phyloP scores from a whole-genome alignment of 2,888 invertebrate genomes.

The Phrixothrix hirtus region DNA sequence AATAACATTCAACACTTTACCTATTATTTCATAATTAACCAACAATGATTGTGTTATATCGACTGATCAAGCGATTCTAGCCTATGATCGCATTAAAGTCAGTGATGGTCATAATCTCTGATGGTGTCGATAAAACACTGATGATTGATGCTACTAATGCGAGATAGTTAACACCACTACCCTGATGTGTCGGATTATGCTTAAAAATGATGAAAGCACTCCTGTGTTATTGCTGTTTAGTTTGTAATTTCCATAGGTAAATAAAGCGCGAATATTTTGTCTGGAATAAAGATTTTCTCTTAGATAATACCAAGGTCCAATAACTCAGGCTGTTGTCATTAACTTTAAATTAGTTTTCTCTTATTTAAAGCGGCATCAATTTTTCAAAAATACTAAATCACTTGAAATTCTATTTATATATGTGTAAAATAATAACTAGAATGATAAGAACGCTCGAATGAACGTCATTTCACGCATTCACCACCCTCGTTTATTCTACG shows the following conservation, averaged over 20 bases:
- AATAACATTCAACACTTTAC: slow-evolving; percentile 53
- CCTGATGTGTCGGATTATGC: slow-evolving; percentile 36
- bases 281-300: no score
- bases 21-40: slow-evolving; percentile 54
- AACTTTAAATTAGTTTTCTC: no score
- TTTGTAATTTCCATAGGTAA: no score
- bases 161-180: slow-evolving; percentile 40
- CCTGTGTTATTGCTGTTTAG: no score
- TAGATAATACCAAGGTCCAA: no score
- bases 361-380: no score
- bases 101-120: slow-evolving; percentile 47
- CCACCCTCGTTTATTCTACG: slow-evolving; percentile 13
- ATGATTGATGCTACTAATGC: slow-evolving; percentile 48
- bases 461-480: slow-evolving; percentile 23
- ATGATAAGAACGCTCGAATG: slow-evolving; percentile 21
- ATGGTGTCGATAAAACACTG: slow-evolving; percentile 45
- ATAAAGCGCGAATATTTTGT: no score
- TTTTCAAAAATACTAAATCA: no score
- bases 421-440: no score
- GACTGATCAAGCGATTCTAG: slow-evolving; percentile 47
- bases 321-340: no score
- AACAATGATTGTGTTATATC: slow-evolving; percentile 53
- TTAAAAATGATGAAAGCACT: slow-evolving; percentile 34
- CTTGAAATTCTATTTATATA: no score
- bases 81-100: slow-evolving; percentile 49